A percentile compares a stretch with the other conserved stretches of the same genome.
Evolutionary conservation across 2,888 invertebrate genomes (phyloP).

Genomic region (Synergus umbraculus): DNA sequence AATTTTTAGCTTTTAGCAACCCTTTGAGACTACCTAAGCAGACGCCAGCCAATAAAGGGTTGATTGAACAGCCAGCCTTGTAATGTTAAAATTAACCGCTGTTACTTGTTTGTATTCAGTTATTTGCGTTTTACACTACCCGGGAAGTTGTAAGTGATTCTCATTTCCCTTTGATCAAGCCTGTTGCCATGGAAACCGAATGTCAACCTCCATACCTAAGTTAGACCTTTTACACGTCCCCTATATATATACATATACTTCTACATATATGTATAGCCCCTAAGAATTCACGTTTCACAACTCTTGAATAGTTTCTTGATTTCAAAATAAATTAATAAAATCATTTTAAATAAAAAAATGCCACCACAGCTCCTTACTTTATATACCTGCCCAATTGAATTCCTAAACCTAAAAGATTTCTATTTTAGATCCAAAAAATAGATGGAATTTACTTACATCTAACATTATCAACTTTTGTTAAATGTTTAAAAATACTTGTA

Average conservation of each 20-base stretch:
- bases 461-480: not conserved
- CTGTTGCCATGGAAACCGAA: constrained; percentile 25
- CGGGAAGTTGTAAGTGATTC: constrained; percentile 26
- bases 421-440: not conserved
- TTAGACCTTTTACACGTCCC: not conserved
- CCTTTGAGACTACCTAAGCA: not conserved
- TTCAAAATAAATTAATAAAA: not conserved
- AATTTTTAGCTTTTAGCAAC: not conserved
- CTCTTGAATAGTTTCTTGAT: not conserved
- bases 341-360: too few species aligned
- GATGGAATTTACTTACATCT: too few species aligned
- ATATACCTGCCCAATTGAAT: too few species aligned
- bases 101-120: constrained; percentile 26
- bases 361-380: not conserved
- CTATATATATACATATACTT: not conserved
- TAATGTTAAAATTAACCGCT: constrained; percentile 28
- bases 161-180: constrained; percentile 35
- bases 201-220: constrained; percentile 3
- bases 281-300: not conserved
- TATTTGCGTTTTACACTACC: constrained; percentile 32
- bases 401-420: not conserved
- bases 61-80: not conserved
- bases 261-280: not conserved
- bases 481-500: not conserved
- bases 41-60: not conserved